Conservation (phyloP, 2,888 invertebrate genomes). For the Agonopterix alstromeriana region DNA sequence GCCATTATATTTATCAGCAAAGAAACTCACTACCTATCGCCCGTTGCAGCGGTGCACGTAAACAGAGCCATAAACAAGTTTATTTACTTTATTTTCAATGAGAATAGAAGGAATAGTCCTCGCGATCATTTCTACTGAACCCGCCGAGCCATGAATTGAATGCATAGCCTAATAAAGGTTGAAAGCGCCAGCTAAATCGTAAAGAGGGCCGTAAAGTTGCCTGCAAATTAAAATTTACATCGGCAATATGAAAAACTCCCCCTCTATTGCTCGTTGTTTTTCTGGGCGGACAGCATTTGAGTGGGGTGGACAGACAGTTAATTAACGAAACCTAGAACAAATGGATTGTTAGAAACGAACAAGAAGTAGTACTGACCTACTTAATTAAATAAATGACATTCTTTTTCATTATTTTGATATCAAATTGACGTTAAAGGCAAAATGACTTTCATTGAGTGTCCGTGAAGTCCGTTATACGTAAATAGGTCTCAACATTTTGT, state of each 20-base stretch:
- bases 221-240: constrained; percentile 75
- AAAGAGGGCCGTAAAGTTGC: constrained; percentile 71
- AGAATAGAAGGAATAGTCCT: constrained; percentile 7
- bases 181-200: constrained; percentile 68
- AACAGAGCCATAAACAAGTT: constrained; percentile 5
- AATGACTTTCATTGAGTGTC: too few relatives aligned
- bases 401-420: too few relatives aligned
- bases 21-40: constrained; percentile 7
- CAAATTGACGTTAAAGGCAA: too few relatives aligned
- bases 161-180: constrained; percentile 68
- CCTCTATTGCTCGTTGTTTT: constrained; percentile 55
- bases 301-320: constrained; percentile 67
- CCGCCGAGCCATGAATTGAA: constrained; percentile 53
- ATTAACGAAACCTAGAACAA: constrained; percentile 66
- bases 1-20: constrained; percentile 18
- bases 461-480: too few relatives aligned
- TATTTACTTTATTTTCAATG: constrained; percentile 2
- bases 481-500: too few relatives aligned
- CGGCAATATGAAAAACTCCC: constrained; percentile 70
- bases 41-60: constrained; percentile 10
- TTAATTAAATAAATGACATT: too few relatives aligned
- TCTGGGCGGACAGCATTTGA: constrained; percentile 52
- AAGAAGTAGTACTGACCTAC: background rate
- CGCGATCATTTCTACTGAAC: constrained; percentile 36
- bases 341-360: constrained; percentile 38